Conservation (phyloP, 1,140 invertebrate species). For the Drosophila rufa region DNA sequence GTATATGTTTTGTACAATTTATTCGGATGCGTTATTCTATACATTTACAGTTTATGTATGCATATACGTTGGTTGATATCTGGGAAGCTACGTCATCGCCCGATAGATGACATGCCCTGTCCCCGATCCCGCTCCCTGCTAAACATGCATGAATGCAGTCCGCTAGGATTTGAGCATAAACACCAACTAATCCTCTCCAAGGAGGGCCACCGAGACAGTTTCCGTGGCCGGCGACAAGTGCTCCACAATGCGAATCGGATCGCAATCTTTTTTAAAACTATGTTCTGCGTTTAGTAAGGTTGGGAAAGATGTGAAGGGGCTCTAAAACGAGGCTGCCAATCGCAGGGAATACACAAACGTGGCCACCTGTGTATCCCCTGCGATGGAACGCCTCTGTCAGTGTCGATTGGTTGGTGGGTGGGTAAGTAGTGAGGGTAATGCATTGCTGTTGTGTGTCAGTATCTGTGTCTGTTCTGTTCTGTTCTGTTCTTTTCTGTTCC, state of each 20-base stretch:
- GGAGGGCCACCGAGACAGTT: neutral
- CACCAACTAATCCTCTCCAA: neutral
- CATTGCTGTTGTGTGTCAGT: slow-evolving; percentile 21
- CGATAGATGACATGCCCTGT: no score
- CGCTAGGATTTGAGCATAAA: slow-evolving; percentile 22
- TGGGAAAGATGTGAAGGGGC: slow-evolving; percentile 7
- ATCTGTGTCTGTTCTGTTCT: slow-evolving; percentile 16
- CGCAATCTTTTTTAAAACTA: slow-evolving; percentile 38
- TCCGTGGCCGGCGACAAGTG: slow-evolving; percentile 6
- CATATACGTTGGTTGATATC: slow-evolving; percentile 23
- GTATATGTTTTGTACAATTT: slow-evolving; percentile 47
- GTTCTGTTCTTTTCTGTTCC: slow-evolving; percentile 13
- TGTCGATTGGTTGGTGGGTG: slow-evolving; percentile 11
- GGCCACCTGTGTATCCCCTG: slow-evolving; percentile 12
- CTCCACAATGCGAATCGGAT: slow-evolving; percentile 12
- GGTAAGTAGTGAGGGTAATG: slow-evolving; percentile 19
- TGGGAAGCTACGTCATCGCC: slow-evolving; percentile 15
- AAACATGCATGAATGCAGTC: slow-evolving; percentile 11
- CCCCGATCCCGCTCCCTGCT: neutral
- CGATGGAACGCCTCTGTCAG: slow-evolving; percentile 44
- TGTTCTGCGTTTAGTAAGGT: slow-evolving; percentile 45
- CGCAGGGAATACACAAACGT: slow-evolving; percentile 14
- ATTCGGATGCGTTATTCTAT: slow-evolving; percentile 40
- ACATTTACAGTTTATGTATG: slow-evolving; percentile 44
- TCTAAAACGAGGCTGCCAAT: slow-evolving; percentile 12